These are phyloP conservation scores for Gadus macrocephalus DNA, from an alignment of 2,113 vertebrate species.

Conservation along the genomic window DNA sequence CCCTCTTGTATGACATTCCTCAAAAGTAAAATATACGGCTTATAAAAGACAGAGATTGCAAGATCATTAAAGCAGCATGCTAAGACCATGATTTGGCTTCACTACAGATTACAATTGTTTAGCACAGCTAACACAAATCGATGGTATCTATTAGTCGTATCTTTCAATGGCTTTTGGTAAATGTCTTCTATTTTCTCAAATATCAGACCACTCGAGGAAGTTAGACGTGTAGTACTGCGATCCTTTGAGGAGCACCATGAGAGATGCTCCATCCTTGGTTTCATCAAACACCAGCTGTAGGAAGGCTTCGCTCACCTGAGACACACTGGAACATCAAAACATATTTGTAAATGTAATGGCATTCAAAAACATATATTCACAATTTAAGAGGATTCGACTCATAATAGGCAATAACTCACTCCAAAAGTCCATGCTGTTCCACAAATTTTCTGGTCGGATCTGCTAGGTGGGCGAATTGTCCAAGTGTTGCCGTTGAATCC, in stretches of 20 bases:
- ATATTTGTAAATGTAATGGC: neutral
- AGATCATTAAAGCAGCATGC: too few species aligned
- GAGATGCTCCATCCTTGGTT: constrained; percentile 56
- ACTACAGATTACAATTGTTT: too few species aligned
- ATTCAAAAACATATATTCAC: neutral
- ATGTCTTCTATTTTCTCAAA: too few species aligned
- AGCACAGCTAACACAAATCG: too few species aligned
- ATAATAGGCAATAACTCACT: constrained; percentile 45
- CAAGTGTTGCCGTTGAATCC: neutral
- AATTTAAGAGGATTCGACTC: neutral
- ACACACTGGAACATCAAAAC: constrained; percentile 42
- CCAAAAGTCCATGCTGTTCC: constrained; percentile 14
- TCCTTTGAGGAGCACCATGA: neutral
- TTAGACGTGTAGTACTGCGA: constrained; percentile 15
- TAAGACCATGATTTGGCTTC: too few species aligned
- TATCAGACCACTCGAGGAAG: constrained; percentile 11
- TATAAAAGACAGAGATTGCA: too few species aligned
- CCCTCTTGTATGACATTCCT: too few species aligned
- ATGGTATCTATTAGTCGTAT: too few species aligned
- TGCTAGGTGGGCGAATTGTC: constrained; percentile 32
- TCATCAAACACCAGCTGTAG: constrained; percentile 58
- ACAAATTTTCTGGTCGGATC: fast-evolving
- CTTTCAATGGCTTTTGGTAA: too few species aligned
- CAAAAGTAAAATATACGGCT: too few species aligned
- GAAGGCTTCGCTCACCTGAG: constrained; percentile 41